Base-by-base conservation (phyloP, 2,888 invertebrate species). In the Athripsodes cinereus region DNA sequence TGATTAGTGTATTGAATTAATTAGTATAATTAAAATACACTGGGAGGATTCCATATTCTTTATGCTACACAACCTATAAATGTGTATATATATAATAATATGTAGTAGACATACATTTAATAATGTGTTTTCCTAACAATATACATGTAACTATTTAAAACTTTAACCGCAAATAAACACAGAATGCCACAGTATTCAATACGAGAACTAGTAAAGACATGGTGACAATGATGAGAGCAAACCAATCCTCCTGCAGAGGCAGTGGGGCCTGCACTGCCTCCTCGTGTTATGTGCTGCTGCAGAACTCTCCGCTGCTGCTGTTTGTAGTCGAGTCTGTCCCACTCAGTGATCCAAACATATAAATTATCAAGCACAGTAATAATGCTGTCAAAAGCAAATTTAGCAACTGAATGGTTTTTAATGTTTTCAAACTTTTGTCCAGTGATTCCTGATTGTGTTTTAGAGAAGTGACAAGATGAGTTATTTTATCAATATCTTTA, bases 331-430 rank as follows among this genome's bases (percentile, higher is more conserved):
- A 57, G n/a, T 48, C 40, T 40, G 44, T 18, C 18, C 51, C 50
- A 18, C 48, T 46, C 35, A 55, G 18, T 35, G 44, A 54, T 13
- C 48, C 20, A 26, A 61, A 61, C 31, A 61, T 61, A 22, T 57
- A 63, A 6, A 59, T 21, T 6, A 63, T 50, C 19, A 57, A 48
- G 20, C 57, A 59, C 19, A 61, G 40, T 8, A 63, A 20, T n/a
- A 61, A n/a, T 0, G 59, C 56, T n/a, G 63, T 56, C 10, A 63
- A 53, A 8, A 60, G 35, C 1, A 61, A 26, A 21, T 58, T 61
- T n/a, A 59, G 16, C 8, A 59, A 19, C 26, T 61, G 59, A 8
- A 63, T 46, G 0, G 59, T 61, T 20, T 59, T 63, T 22, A 63
- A 48, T 31, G 51, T 58, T 21, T 57, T 59, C 26, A 63, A n/a